A percentile compares a stretch with the other conserved stretches of the same genome.
Conservation (phyloP, 1,140 invertebrate species). For the Aporrectodea caliginosa region DNA sequence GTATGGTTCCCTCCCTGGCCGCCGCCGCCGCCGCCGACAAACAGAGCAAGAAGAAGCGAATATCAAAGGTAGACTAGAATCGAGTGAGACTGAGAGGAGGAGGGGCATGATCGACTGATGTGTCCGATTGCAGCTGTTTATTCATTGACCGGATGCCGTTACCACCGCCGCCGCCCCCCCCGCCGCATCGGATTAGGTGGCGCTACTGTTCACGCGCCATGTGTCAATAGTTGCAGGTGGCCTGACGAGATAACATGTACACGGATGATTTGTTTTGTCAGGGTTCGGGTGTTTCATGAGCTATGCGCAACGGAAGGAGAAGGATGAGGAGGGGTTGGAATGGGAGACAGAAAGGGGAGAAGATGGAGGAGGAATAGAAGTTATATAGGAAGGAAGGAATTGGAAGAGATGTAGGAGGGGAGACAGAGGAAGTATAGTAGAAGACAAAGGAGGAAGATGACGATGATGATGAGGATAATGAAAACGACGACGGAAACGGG, state of each 20-base stretch:
- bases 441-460: slow-evolving; percentile 1
- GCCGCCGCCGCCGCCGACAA: too few species aligned
- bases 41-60: background rate
- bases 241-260: background rate
- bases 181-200: too few species aligned
- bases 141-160: too few species aligned
- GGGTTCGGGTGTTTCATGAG: background rate
- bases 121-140: too few species aligned
- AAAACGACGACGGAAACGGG: background rate
- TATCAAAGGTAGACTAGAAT: slow-evolving; percentile 3
- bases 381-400: background rate
- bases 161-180: too few species aligned
- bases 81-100: too few species aligned
- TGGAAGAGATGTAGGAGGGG: too few species aligned
- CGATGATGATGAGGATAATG: background rate
- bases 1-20: background rate
- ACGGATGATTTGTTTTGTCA: background rate
- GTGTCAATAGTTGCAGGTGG: background rate
- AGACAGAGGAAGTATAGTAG: too few species aligned
- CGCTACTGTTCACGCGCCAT: background rate
- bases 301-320: too few species aligned
- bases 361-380: background rate
- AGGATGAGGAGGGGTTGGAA: too few species aligned
- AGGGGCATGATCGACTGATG: too few species aligned
- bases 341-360: background rate